These are phyloP conservation scores for Rhipidura dahli DNA, from an alignment of 2,113 vertebrate genomes.

Conservation along the genomic window DNA sequence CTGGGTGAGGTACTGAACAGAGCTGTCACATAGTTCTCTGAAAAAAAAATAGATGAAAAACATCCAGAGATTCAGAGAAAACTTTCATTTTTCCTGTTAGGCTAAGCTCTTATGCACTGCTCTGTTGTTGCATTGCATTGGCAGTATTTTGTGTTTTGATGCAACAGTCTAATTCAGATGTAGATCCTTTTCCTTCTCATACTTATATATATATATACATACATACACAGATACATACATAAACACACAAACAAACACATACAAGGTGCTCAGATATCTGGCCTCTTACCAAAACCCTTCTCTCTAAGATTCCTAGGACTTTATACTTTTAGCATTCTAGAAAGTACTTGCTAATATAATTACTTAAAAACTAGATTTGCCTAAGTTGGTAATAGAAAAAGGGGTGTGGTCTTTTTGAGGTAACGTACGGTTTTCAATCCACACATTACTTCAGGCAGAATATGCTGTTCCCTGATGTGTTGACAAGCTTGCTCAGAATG, in stretches of 20 bases:
- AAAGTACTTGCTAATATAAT: not conserved
- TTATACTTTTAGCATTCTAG: not conserved
- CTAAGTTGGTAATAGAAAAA: not conserved
- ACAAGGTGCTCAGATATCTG: not conserved
- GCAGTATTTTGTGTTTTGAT: not conserved
- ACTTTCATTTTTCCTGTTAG: not conserved
- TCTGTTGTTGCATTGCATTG: not conserved
- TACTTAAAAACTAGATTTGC: not conserved
- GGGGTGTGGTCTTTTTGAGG: not conserved
- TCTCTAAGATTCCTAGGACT: not conserved
- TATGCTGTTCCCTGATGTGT: not conserved
- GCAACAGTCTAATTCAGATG: not conserved
- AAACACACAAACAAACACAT: not conserved
- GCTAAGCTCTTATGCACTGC: not conserved
- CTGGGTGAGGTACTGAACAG: not conserved
- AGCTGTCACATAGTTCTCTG: not conserved
- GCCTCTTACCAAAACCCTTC: not conserved
- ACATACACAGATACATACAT: not conserved
- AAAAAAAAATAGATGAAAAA: not conserved
- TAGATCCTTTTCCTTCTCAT: not conserved
- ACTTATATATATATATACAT: not conserved
- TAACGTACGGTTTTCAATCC: not conserved
- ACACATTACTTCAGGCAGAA: not conserved
- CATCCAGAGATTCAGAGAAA: not conserved
- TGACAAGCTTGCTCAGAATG: conserved; percentile 1